Conservation (phyloP, 2,113 vertebrate genomes). For the Thamnophis sirtalis region DNA sequence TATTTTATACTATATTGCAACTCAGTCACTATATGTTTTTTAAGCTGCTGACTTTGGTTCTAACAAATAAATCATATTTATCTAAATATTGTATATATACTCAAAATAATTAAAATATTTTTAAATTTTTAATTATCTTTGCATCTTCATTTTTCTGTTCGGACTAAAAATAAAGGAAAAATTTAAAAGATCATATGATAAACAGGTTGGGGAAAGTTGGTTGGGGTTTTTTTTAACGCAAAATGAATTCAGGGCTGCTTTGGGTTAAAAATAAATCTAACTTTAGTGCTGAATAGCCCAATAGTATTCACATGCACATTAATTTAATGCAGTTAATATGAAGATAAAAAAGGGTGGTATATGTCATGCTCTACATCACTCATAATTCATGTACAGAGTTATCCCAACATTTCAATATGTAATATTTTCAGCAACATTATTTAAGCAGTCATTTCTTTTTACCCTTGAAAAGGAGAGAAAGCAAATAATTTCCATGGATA, state of each 20-base stretch:
- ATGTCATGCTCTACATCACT: background rate
- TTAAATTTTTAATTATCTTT: background rate
- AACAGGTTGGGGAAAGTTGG: background rate
- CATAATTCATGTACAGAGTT: background rate
- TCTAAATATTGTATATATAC: background rate
- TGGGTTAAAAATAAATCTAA: background rate
- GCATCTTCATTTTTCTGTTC: background rate
- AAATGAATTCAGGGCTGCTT: background rate
- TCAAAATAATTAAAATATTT: background rate
- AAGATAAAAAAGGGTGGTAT: background rate
- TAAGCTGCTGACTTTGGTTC: background rate
- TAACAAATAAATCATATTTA: background rate
- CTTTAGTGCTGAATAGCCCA: background rate
- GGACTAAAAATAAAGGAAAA: background rate
- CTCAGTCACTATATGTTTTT: background rate
- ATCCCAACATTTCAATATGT: background rate
- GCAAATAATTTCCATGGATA: background rate
- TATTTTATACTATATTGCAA: background rate
- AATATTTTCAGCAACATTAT: background rate
- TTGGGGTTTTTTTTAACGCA: background rate
- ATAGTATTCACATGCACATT: background rate
- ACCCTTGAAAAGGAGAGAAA: background rate
- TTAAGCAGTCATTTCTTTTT: background rate
- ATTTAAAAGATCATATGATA: background rate
- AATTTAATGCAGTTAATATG: background rate